These are phyloP conservation scores for Endotricha flammealis DNA, from an alignment of 2,888 invertebrate genomes.

Conservation along the genomic window DNA sequence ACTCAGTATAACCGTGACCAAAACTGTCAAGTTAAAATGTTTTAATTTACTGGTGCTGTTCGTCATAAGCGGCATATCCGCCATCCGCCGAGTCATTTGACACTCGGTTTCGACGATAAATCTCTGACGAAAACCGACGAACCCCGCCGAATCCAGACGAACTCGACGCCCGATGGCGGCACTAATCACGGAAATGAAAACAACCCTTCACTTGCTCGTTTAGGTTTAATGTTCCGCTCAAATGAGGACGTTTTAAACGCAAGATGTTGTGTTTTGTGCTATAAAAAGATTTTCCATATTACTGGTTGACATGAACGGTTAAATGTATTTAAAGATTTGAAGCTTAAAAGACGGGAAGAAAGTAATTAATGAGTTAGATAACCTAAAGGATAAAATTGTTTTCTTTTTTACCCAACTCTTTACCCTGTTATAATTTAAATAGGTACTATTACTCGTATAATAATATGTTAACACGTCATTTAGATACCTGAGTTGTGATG, in stretches of 20 bases:
- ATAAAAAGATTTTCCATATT: too few species aligned
- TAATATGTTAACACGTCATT: too few species aligned
- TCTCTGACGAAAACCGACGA: conserved; percentile 40
- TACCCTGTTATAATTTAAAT: too few species aligned
- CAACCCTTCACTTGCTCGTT: conserved; percentile 60
- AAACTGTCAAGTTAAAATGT: conserved; percentile 69
- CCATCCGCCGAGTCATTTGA: conserved; percentile 61
- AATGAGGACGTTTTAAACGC: conserved; percentile 37
- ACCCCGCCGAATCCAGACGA: background rate
- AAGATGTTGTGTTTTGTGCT: conserved; percentile 15
- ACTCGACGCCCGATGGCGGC: conserved; percentile 26
- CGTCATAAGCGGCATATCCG: conserved; percentile 56
- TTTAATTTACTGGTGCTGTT: conserved; percentile 68
- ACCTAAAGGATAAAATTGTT: too few species aligned
- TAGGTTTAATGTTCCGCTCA: conserved; percentile 51
- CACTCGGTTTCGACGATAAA: conserved; percentile 60
- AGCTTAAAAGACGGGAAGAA: too few species aligned
- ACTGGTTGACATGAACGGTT: too few species aligned
- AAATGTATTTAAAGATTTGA: too few species aligned
- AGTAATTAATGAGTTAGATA: too few species aligned
- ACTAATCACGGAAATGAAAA: conserved; percentile 69
- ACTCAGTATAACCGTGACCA: conserved; percentile 51
- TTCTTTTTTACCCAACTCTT: too few species aligned
- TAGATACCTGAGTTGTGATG: too few species aligned
- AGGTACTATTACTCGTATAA: too few species aligned